These are phyloP conservation scores for Gymnothorax javanicus DNA, from an alignment of 2,797 vertebrate species.

Conservation along the genomic window DNA sequence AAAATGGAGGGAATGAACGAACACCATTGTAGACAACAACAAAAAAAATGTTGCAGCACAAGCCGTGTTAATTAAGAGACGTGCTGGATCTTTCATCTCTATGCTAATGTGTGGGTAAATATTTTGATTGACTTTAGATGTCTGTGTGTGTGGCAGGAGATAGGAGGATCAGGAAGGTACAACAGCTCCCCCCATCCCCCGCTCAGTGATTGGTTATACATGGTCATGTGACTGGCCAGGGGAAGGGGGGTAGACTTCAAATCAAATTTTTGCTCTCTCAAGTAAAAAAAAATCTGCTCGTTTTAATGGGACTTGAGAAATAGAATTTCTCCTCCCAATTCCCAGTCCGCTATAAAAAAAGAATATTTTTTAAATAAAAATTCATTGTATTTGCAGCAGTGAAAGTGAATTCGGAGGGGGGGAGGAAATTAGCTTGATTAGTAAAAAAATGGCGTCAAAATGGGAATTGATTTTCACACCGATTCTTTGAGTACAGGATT, in stretches of 20 bases:
- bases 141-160: not conserved
- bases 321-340: not conserved
- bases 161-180: not conserved
- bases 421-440: not conserved
- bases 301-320: too few species aligned
- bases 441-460: not conserved
- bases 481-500: not conserved
- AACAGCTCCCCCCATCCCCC: not conserved
- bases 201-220: not conserved
- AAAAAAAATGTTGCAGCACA: not conserved
- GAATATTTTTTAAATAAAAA: too few species aligned
- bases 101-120: conserved; percentile 8
- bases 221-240: conserved; percentile 9
- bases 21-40: not conserved
- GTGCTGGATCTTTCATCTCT: not conserved
- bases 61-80: not conserved
- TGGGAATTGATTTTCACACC: not conserved
- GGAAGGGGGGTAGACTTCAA: not conserved
- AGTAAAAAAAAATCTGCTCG: too few species aligned
- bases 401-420: not conserved
- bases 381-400: not conserved
- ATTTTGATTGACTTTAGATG: not conserved
- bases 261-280: too few species aligned
- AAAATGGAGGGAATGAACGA: not conserved
- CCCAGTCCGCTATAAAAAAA: too few species aligned